Conservation (phyloP, 2,797 vertebrate species). For the Tachyglossus aculeatus region DNA sequence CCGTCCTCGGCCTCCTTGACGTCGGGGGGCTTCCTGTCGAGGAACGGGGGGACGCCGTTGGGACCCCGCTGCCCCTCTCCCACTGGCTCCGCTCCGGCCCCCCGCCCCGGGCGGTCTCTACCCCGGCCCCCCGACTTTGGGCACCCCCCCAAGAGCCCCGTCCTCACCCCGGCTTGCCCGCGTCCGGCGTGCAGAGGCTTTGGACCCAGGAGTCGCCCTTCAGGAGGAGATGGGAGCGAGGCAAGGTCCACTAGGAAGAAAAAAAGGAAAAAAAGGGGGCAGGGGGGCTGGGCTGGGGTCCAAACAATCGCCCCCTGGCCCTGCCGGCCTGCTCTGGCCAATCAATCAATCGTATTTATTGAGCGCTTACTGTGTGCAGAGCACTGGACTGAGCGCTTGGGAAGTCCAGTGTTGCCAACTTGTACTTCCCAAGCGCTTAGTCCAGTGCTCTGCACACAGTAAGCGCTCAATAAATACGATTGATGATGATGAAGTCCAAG, state of each 20-base stretch:
- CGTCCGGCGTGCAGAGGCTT: conserved; percentile 60
- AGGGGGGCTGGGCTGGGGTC: background rate
- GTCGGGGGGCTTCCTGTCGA: conserved; percentile 34
- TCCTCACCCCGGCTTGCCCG: conserved; percentile 66
- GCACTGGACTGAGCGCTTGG: background rate
- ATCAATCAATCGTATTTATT: background rate
- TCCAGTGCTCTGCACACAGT: too few species aligned
- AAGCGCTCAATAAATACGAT: too few species aligned
- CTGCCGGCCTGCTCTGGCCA: background rate
- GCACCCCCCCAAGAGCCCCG: background rate
- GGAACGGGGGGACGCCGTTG: conserved; percentile 1
- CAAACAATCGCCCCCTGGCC: too few species aligned
- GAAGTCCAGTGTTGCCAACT: too few species aligned
- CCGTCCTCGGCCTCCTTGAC: conserved; percentile 44
- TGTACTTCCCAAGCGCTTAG: too few species aligned
- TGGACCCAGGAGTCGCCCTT: conserved; percentile 40
- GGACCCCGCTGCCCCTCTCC: background rate
- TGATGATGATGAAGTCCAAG: too few species aligned
- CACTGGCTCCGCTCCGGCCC: background rate
- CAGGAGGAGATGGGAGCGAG: conserved; percentile 59
- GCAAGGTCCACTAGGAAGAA: conserved; percentile 69
- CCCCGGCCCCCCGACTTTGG: background rate
- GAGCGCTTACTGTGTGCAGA: background rate
- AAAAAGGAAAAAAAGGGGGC: conserved; percentile 28
- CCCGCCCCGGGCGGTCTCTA: background rate